Percentiles rank a stretch among this genome's conserved stretches.
Conservation (phyloP, 2,797 vertebrate species). For the Enteromius unitaeniatus region DNA sequence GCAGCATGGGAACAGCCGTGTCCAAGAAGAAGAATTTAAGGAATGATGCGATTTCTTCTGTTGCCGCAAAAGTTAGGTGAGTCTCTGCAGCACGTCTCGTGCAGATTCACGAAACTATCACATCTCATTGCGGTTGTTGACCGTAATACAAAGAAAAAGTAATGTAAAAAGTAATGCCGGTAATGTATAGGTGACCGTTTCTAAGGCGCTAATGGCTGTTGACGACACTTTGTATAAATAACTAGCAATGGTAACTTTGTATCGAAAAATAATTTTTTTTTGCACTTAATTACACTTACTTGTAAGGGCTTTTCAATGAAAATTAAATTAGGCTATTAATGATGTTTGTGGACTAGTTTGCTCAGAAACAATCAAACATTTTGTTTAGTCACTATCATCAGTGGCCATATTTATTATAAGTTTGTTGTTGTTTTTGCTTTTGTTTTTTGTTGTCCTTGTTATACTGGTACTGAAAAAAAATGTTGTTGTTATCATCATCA, state of each 20-base stretch:
- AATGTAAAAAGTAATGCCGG: no score
- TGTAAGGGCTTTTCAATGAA: not conserved
- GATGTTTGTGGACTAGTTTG: not conserved
- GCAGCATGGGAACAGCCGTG: conserved; percentile 93
- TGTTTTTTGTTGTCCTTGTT: not conserved
- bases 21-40: conserved; percentile 92
- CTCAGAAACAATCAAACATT: not conserved
- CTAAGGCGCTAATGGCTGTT: not conserved
- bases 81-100: conserved; percentile 59
- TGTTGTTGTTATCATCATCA: not conserved
- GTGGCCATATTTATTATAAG: not conserved
- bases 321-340: not conserved
- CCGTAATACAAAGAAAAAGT: not conserved
- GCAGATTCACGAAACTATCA: not conserved
- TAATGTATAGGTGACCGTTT: not conserved
- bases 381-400: not conserved
- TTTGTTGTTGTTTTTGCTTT: not conserved
- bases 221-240: not conserved
- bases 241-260: not conserved
- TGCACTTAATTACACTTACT: no score
- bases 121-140: not conserved
- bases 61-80: conserved; percentile 96
- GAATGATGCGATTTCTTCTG: conserved; percentile 93
- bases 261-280: no score
- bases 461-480: no score